These are phyloP conservation scores for Amazona vittata DNA, from an alignment of 2,113 vertebrate species.

Conservation along the genomic window DNA sequence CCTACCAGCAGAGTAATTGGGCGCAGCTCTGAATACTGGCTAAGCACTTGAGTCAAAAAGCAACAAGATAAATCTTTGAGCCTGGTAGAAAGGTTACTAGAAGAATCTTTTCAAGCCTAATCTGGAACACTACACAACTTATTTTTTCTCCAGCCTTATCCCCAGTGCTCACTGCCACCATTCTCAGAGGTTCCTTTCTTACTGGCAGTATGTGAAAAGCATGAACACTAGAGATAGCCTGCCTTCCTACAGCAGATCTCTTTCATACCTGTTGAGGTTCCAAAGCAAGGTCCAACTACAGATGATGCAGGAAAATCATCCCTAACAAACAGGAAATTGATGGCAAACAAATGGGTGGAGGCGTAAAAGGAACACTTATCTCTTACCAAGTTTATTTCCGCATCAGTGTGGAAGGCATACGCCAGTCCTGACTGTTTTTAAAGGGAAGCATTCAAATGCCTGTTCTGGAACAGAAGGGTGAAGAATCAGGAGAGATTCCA, in stretches of 20 bases:
- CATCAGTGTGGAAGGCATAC: neutral
- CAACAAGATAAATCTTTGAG: conserved; percentile 6
- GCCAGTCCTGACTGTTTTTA: neutral
- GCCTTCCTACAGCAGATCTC: neutral
- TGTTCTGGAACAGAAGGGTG: neutral
- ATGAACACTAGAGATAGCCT: neutral
- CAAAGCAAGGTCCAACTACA: neutral
- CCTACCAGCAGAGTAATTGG: neutral
- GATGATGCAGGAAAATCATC: neutral
- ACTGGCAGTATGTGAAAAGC: neutral
- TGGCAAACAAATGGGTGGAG: neutral
- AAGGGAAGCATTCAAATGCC: neutral
- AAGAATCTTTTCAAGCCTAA: conserved; percentile 12
- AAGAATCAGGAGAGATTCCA: neutral
- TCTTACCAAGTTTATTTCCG: neutral
- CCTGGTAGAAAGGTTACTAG: neutral
- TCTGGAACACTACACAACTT: neutral
- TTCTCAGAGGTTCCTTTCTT: conserved; percentile 9
- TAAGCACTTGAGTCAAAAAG: neutral
- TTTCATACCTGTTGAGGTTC: conserved; percentile 5
- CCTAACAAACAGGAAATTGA: neutral
- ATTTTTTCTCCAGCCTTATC: neutral
- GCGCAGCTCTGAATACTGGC: neutral
- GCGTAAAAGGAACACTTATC: neutral
- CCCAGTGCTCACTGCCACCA: fast-evolving